Conservation (phyloP, 1,140 invertebrate genomes). For the Chironomus tepperi region DNA sequence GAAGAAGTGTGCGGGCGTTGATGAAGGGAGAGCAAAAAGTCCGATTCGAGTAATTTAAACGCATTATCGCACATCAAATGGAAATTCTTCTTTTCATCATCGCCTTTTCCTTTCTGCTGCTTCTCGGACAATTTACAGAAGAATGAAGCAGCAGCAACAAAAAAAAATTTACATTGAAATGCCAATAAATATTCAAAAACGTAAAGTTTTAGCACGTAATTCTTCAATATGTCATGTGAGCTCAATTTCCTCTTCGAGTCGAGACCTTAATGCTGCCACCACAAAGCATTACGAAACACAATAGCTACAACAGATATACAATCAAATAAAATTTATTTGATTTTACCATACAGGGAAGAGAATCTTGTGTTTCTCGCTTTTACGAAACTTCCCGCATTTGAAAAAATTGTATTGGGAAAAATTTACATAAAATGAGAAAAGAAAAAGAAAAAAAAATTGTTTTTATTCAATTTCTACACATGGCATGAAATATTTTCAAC, state of each 20-base stretch:
- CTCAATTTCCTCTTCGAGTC: background rate
- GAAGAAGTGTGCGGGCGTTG: background rate
- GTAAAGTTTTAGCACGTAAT: constrained; percentile 20
- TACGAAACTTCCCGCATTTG: no score
- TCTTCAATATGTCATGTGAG: constrained; percentile 16
- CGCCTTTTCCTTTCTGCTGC: background rate
- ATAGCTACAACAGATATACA: background rate
- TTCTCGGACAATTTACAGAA: background rate
- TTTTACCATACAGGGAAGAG: background rate
- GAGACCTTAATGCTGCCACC: background rate
- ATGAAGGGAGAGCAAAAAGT: background rate
- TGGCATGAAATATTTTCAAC: no score
- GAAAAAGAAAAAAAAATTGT: no score
- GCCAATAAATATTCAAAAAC: constrained; percentile 20
- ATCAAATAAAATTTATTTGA: constrained; percentile 22
- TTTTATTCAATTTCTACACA: no score
- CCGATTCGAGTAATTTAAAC: constrained; percentile 18
- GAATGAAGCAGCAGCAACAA: background rate
- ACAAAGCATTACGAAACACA: background rate
- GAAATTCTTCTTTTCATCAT: constrained; percentile 6
- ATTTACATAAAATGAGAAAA: no score
- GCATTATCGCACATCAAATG: constrained; percentile 11
- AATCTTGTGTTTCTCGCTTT: background rate
- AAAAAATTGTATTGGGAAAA: no score
- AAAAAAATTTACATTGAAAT: constrained; percentile 21